Evolutionary conservation across 2,888 invertebrate genomes (phyloP).

Genomic region (Idaea straminata): DNA sequence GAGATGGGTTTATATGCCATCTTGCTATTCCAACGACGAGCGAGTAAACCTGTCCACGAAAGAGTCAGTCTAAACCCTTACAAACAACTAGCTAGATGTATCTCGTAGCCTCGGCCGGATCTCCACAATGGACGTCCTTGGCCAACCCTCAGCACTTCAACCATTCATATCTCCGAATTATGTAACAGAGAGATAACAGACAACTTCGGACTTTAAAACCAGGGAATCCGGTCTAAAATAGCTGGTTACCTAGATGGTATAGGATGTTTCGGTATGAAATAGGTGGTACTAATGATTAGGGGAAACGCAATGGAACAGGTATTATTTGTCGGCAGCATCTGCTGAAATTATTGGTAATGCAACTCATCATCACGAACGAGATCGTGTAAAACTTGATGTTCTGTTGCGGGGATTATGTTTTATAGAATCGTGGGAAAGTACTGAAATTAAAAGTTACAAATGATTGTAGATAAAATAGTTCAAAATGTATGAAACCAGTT

Average conservation of each 20-base stretch:
- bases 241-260: constrained; percentile 17
- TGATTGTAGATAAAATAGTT: too few species aligned
- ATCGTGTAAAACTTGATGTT: constrained; percentile 1
- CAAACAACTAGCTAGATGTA: constrained; percentile 20
- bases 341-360: constrained; percentile 26
- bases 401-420: neutral
- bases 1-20: neutral
- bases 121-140: constrained; percentile 71
- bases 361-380: constrained; percentile 5
- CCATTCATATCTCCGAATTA: constrained; percentile 32
- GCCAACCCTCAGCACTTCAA: constrained; percentile 56
- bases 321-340: constrained; percentile 21
- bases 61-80: constrained; percentile 12
- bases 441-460: neutral
- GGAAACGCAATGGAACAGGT: constrained; percentile 37
- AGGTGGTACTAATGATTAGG: constrained; percentile 45
- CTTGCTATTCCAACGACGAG: neutral
- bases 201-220: constrained; percentile 34
- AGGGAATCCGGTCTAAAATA: constrained; percentile 20
- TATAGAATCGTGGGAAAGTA: neutral
- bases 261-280: constrained; percentile 18
- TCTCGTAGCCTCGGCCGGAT: constrained; percentile 44
- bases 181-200: constrained; percentile 17
- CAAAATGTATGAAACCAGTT: too few species aligned
- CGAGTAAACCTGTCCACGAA: constrained; percentile 20